Percentiles rank a stretch among this genome's conserved stretches.
phyloP scores from a whole-genome alignment of 2,113 vertebrate genomes.

The Gnathonemus echidnorhynchus region DNA sequence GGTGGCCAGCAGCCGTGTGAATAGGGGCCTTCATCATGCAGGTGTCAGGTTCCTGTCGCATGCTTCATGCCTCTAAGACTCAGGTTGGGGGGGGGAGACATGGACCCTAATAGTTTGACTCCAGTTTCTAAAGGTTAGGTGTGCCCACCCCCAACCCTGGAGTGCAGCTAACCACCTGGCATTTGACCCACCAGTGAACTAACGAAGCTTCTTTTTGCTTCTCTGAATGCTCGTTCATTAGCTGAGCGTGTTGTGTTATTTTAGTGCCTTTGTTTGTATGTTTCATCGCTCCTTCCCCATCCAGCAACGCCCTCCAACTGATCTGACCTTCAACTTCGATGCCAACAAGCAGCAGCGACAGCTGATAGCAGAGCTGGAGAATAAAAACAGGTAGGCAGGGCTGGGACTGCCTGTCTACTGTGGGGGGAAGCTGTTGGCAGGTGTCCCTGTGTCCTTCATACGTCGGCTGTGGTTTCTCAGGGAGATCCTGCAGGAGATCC shows the following conservation, averaged over 20 bases:
- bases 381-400: slow-evolving; percentile 80
- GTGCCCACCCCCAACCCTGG: not conserved
- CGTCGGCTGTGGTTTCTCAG: slow-evolving; percentile 43
- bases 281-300: not conserved
- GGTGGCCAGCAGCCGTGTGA: not conserved
- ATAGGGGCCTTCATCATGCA: not conserved
- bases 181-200: not conserved
- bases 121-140: not conserved
- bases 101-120: not conserved
- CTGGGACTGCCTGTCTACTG: not conserved
- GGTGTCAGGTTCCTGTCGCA: not conserved
- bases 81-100: not conserved
- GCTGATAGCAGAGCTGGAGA: slow-evolving; percentile 89
- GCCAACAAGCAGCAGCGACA: slow-evolving; percentile 87
- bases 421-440: not conserved
- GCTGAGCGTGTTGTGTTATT: not conserved
- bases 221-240: not conserved
- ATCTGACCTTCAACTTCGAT: slow-evolving; percentile 77
- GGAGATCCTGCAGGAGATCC: slow-evolving; percentile 91
- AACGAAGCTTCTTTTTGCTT: not conserved
- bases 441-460: not conserved
- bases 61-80: not conserved
- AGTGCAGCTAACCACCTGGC: not conserved
- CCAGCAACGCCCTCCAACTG: slow-evolving; percentile 68
- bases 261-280: not conserved